Evolutionary conservation across 2,888 invertebrate genomes (phyloP).

Genomic region (Tetragonisca angustula): DNA sequence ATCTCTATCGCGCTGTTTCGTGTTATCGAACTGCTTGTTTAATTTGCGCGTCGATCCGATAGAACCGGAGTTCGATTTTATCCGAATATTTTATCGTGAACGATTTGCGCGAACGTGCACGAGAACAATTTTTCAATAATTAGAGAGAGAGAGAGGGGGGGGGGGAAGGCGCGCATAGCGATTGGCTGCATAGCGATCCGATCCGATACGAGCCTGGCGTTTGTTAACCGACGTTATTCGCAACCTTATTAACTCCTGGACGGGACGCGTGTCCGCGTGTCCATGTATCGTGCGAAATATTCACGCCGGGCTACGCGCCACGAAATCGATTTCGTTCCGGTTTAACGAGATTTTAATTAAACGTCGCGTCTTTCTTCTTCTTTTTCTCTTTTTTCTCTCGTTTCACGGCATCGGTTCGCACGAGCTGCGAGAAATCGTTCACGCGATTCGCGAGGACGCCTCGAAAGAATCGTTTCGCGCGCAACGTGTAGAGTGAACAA

Average conservation of each 20-base stretch:
- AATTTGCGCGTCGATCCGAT: background rate
- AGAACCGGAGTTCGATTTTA: background rate
- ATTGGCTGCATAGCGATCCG: background rate
- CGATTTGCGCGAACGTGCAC: background rate
- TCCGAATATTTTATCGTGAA: background rate
- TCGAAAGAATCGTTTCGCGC: background rate
- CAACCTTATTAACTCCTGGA: constrained; percentile 36
- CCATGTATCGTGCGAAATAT: constrained; percentile 43
- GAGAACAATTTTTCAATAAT: constrained; percentile 41
- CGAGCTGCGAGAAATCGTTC: background rate
- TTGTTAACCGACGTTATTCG: constrained; percentile 37
- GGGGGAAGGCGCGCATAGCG: background rate
- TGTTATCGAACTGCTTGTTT: too few relatives aligned
- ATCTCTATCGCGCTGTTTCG: too few relatives aligned
- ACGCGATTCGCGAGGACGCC: too few relatives aligned
- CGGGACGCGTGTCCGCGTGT: constrained; percentile 5
- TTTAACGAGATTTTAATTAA: constrained; percentile 62
- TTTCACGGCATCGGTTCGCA: background rate
- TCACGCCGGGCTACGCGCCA: background rate
- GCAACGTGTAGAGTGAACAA: background rate
- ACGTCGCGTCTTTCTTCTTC: constrained; percentile 7
- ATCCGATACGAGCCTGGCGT: background rate
- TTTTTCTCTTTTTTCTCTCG: too few relatives aligned
- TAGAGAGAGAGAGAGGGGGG: background rate
- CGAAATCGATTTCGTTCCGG: constrained; percentile 41